phyloP scores from a whole-genome alignment of 2,113 vertebrate species.

The Damaliscus lunatus region DNA sequence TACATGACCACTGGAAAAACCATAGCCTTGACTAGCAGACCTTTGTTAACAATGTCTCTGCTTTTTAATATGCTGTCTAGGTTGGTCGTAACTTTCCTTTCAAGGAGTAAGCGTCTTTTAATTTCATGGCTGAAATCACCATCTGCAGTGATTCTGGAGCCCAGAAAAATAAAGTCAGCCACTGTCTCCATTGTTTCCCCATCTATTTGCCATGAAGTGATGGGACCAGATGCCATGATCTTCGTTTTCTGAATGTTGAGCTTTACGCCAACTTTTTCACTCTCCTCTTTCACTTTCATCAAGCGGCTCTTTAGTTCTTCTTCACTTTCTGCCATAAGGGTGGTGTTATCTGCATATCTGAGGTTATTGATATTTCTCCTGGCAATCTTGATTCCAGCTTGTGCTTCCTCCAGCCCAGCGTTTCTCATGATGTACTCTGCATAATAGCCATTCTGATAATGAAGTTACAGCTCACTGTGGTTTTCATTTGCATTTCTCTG shows the following conservation, averaged over 20 bases:
- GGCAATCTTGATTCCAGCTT: not conserved
- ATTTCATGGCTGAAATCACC: not conserved
- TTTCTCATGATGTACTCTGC: not conserved
- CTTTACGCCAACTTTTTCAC: not conserved
- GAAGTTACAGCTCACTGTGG: not conserved
- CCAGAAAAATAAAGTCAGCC: not conserved
- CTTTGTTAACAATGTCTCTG: not conserved
- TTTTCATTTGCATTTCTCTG: not conserved
- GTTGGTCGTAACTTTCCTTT: not conserved
- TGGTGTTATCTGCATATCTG: not conserved
- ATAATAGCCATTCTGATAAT: not conserved
- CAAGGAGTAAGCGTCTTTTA: not conserved
- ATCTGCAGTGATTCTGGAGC: not conserved
- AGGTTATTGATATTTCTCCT: not conserved
- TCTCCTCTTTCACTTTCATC: not conserved
- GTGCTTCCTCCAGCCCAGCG: not conserved
- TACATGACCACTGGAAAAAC: not conserved
- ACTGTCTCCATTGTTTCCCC: not conserved
- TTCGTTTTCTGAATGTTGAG: not conserved
- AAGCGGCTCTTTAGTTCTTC: not conserved
- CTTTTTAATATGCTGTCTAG: not conserved
- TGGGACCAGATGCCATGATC: not conserved
- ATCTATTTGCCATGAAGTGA: not conserved
- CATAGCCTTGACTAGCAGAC: not conserved
- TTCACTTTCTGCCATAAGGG: not conserved